Evolutionary conservation across 2,797 vertebrate species (phyloP).

Genomic region (Anas bahamensis): DNA sequence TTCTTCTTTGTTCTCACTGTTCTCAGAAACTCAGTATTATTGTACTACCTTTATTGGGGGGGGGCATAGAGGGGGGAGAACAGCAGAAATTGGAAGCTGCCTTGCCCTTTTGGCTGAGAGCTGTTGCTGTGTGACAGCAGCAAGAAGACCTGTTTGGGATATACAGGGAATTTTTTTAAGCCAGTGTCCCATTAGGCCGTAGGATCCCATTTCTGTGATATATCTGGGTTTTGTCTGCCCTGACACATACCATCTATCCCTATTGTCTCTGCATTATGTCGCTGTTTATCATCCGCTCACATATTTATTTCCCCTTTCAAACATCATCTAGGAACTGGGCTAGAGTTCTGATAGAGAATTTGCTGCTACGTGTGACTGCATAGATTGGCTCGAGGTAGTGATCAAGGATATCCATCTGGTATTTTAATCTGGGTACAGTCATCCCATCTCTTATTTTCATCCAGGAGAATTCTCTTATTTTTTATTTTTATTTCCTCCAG

Average conservation of each 20-base stretch:
- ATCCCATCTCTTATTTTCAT: background rate
- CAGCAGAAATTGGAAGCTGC: background rate
- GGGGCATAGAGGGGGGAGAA: no score
- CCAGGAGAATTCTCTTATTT: background rate
- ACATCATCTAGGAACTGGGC: background rate
- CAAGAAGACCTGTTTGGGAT: background rate
- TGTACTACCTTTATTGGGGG: background rate
- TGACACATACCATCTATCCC: background rate
- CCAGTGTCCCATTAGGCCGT: background rate
- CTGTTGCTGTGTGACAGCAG: background rate
- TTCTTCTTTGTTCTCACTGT: background rate
- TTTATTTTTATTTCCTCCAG: background rate
- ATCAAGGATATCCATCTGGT: background rate
- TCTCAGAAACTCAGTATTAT: background rate
- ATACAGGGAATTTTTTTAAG: background rate
- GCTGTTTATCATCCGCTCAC: background rate
- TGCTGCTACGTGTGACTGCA: background rate
- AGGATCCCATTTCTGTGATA: background rate
- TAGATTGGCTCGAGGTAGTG: background rate
- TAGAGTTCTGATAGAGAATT: background rate
- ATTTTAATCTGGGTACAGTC: background rate
- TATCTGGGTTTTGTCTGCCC: background rate
- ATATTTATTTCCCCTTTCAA: background rate
- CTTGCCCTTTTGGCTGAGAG: background rate
- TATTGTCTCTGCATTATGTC: background rate